Percentiles rank a stretch among this genome's conserved stretches.
Evolutionary conservation across 2,797 vertebrate genomes (phyloP).

Genomic region (Sebastes nivosus): DNA sequence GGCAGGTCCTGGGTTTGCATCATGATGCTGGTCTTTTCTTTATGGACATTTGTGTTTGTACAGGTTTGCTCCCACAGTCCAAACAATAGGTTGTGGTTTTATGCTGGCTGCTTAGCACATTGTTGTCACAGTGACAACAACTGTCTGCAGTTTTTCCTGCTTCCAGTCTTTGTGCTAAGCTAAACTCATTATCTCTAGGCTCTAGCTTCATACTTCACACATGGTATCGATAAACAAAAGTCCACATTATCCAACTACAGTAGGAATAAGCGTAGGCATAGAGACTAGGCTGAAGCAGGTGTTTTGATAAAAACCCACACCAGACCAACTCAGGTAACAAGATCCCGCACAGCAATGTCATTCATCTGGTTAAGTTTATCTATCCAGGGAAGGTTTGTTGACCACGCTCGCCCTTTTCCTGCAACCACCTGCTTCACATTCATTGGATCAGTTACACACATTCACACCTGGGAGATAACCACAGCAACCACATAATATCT

Average conservation of each 20-base stretch:
- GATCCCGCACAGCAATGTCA: background rate
- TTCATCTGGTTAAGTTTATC: conserved; percentile 33
- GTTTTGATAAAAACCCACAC: background rate
- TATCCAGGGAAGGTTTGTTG: conserved; percentile 37
- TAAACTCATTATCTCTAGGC: background rate
- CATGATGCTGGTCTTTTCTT: background rate
- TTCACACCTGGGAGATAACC: conserved; percentile 56
- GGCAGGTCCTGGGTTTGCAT: background rate
- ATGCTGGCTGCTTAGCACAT: background rate
- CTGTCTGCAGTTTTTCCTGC: background rate
- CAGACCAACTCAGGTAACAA: background rate
- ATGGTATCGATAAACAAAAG: background rate
- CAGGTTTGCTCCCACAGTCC: background rate
- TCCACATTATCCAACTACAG: background rate
- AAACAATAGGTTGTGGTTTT: background rate
- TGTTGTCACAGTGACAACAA: background rate
- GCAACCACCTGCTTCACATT: conserved; percentile 50
- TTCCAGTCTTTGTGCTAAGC: background rate
- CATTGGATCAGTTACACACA: conserved; percentile 54
- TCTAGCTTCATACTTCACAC: background rate
- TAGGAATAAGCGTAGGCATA: background rate
- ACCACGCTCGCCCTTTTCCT: conserved; percentile 26
- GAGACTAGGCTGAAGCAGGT: background rate
- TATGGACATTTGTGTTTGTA: background rate
- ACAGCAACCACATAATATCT: conserved; percentile 52